Base-by-base conservation (phyloP, 2,797 vertebrate genomes). In the Fringilla coelebs region DNA sequence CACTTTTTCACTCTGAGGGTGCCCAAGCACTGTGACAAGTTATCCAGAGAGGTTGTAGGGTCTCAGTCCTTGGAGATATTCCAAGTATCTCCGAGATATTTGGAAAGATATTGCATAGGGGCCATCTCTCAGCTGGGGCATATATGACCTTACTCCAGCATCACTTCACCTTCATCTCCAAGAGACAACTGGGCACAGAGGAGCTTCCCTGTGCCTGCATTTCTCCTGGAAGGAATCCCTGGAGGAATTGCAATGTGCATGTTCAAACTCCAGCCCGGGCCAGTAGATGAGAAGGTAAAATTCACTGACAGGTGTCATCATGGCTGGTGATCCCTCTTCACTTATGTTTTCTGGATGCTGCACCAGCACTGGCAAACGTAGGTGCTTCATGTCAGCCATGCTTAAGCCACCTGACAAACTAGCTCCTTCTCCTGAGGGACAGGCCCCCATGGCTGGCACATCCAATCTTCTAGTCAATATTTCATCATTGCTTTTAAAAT, bases 231-330 rank as follows among this genome's bases (percentile, higher is more conserved):
- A 68, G 38, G 38, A 70, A 79, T 10, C 7, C 7, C 15, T 26
- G 61, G 55, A 87, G 18, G 41, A 65, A 51, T 14, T 72, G 25
- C 22, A 60, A 34, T 3, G 7, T 31, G 14, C 13, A 51, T 45
- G 45, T 45, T 17, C 68, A 67, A 13, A 17, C 25, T 77, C 8
- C 32, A 54, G 61, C 45, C 26, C 15, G 4, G 38, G 6, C 46
- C 52, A 41, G 26, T 14, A 11, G 36, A 29, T 10, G 0, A 46
- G 32, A 81, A 78, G 28, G 21, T 49, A 65, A 81, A 88, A 93
- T 38, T 43, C 62, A n/a, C 19, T 17, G 17, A n/a, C 25, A 11
- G 20, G 13, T 17, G 18, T 28, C 2, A 0, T 63, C 1, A 0
- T 34, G n/a, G 84, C 45, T n/a, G 26, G 26, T 34, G 22, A 38